Base-by-base conservation (phyloP, 2,797 vertebrate genomes). In the Neostethus bicornis region DNA sequence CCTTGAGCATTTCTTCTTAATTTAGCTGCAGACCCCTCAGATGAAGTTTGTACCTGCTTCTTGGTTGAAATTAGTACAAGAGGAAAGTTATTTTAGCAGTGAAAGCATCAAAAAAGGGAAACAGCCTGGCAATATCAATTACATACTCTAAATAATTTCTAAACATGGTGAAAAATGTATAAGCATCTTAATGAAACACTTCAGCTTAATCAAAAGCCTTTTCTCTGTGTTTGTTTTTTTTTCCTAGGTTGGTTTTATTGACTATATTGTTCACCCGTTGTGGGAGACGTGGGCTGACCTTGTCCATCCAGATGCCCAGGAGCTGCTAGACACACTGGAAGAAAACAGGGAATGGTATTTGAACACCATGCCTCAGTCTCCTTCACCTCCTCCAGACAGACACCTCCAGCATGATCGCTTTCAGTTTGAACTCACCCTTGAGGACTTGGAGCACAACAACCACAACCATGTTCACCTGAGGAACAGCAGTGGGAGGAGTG, bases 251-350 rank as follows among this genome's bases (percentile, higher is more conserved):
- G 96, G 95, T 5, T 97, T 97, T 87, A 97, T 97, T 0, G 96
- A 97, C 87, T 97, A 96, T 81, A 97, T 97, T 0, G 96, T 95
- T 23, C 95, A 97, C 46, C 96, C 96, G 0, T 87, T 97, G 47
- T 97, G 95, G 96, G 96, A 97, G 88, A 97, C 96, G 0, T 97
- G 96, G 96, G 96, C 92, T 0, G 96, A 97, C 82, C 90, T 97
- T 80, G 96, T 97, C 20, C 95, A 97, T 77, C 96, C 95, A 0
- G 96, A 96, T 0, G 96, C 96, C 66, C 96, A 97, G 86, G 95
- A 96, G 84, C 93, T 97, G 79, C 90, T 97, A 86, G 96, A 97
- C 75, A 97, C 93, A 0, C 85, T 97, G 82, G 95, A 96, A 89
- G 95, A 97, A 85, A 97, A 97, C 88, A 90, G 96, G 77, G 94